Evolutionary conservation across 2,888 invertebrate species (phyloP).

Genomic region (Mycalesis mineus): DNA sequence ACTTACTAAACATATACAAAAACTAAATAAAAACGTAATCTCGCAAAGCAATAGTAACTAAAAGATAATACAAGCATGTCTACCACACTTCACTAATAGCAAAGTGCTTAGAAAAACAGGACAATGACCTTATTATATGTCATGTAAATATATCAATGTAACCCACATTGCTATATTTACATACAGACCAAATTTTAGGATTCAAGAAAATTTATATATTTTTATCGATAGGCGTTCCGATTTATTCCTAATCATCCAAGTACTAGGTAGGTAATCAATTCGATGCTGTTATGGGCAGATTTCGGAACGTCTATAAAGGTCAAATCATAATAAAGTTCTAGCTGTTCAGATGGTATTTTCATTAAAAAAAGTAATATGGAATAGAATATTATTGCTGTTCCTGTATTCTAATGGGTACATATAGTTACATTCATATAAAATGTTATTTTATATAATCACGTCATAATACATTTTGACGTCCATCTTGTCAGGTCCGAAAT

Average conservation of each 20-base stretch:
- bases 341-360: background rate
- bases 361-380: background rate
- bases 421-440: constrained; percentile 5
- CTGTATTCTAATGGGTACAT: background rate
- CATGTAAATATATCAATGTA: constrained; percentile 45
- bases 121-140: constrained; percentile 54
- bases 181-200: background rate
- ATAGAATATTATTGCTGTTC: background rate
- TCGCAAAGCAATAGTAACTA: constrained; percentile 15
- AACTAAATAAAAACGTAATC: constrained; percentile 8
- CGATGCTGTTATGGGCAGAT: background rate
- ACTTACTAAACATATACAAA: background rate
- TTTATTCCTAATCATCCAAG: background rate
- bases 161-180: background rate
- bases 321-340: background rate
- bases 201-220: background rate
- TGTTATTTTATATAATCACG: constrained; percentile 69
- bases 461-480: constrained; percentile 69
- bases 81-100: background rate
- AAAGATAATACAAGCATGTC: constrained; percentile 4
- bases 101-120: constrained; percentile 35
- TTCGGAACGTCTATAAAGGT: background rate
- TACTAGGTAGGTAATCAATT: background rate
- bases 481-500: constrained; percentile 61
- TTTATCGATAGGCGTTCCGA: background rate